Evolutionary conservation across 2,113 vertebrate species (phyloP).

Genomic region (Polyodon spathula): DNA sequence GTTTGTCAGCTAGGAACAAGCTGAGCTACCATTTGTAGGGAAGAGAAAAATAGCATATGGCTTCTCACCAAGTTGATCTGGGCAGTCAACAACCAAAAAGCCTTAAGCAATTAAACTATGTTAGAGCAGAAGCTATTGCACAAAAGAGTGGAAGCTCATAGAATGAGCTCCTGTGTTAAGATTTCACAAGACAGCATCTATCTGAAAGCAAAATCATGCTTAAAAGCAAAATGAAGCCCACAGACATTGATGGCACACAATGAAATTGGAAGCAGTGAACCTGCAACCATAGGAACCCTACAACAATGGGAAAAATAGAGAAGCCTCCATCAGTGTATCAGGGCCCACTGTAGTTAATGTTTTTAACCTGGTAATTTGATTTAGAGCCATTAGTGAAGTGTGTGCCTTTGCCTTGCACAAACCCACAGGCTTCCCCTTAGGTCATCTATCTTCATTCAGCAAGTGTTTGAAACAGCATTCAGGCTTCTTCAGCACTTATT

Average conservation of each 20-base stretch:
- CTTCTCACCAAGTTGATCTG: too few relatives aligned
- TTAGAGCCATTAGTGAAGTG: slow-evolving; percentile 14
- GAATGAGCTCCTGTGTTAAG: too few relatives aligned
- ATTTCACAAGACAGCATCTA: too few relatives aligned
- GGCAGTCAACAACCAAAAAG: too few relatives aligned
- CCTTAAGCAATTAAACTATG: too few relatives aligned
- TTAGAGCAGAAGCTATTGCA: too few relatives aligned
- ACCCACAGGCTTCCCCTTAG: slow-evolving; percentile 12
- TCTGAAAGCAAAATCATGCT: slow-evolving; percentile 28
- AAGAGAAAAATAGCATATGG: too few relatives aligned
- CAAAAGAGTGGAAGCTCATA: too few relatives aligned
- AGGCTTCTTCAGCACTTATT: slow-evolving; percentile 18
- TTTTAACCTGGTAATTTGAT: slow-evolving; percentile 16
- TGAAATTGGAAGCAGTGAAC: slow-evolving; percentile 20
- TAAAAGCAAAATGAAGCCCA: slow-evolving; percentile 33
- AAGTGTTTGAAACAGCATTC: slow-evolving; percentile 13
- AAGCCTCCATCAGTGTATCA: slow-evolving; percentile 16
- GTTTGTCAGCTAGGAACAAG: too few relatives aligned
- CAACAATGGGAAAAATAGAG: slow-evolving; percentile 8
- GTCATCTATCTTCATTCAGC: slow-evolving; percentile 29
- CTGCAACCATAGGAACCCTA: slow-evolving; percentile 9
- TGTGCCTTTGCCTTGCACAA: slow-evolving; percentile 19
- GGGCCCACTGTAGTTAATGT: not conserved
- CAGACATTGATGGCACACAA: slow-evolving; percentile 13
- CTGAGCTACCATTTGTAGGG: too few relatives aligned